These are phyloP conservation scores for Onthophagus sagittarius DNA, from an alignment of 2,888 invertebrate genomes.

Conservation along the genomic window DNA sequence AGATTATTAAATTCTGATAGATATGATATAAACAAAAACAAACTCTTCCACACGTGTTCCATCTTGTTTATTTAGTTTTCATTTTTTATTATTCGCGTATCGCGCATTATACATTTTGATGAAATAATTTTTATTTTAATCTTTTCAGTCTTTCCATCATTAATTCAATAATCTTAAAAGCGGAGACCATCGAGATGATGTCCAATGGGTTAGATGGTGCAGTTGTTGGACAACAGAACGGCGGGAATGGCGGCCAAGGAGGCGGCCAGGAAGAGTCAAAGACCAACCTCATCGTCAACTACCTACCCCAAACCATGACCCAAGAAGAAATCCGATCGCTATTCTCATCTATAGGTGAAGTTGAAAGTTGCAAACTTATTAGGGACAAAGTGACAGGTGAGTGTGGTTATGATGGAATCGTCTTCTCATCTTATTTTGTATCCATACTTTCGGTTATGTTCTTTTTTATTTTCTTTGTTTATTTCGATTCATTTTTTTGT, in stretches of 20 bases:
- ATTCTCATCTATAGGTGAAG: conserved; percentile 97
- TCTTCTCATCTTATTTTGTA: neutral
- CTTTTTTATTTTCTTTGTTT: neutral
- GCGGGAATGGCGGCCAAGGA: conserved; percentile 57
- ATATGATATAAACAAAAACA: neutral
- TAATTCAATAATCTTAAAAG: conserved; percentile 28
- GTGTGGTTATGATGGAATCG: neutral
- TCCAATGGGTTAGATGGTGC: conserved; percentile 80
- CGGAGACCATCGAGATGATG: conserved; percentile 57
- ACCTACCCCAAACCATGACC: conserved; percentile 99
- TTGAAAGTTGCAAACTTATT: conserved; percentile 98
- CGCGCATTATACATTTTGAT: too few species aligned
- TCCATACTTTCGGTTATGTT: neutral
- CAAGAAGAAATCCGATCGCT: conserved; percentile 98
- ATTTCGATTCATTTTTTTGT: neutral
- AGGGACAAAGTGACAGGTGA: conserved; percentile 95
- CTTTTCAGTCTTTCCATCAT: conserved; percentile 40
- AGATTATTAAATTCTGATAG: neutral
- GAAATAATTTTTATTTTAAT: conserved; percentile 55
- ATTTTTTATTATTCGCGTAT: too few species aligned
- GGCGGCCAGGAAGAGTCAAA: conserved; percentile 81
- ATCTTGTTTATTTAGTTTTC: neutral
- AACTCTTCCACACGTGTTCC: neutral
- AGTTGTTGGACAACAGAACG: conserved; percentile 77
- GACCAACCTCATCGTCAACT: conserved; percentile 99